These are phyloP conservation scores for Mionectes olivaceus DNA, from an alignment of 2,797 vertebrate species.

Conservation along the genomic window DNA sequence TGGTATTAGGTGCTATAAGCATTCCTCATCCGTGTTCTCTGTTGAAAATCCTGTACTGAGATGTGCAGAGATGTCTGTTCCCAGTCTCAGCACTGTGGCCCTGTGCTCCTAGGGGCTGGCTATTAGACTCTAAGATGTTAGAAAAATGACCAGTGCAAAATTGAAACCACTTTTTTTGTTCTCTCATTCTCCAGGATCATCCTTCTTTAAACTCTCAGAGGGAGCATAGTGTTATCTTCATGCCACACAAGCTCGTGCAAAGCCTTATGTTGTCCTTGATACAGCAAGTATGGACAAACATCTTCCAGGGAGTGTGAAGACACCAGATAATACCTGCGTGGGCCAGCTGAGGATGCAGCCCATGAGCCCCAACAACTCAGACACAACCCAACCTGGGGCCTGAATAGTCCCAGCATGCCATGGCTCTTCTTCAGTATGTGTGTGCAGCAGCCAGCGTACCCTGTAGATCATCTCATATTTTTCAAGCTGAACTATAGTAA, in stretches of 20 bases:
- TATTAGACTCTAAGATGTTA: neutral
- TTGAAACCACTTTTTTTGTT: neutral
- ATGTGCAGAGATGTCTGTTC: neutral
- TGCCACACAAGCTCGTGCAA: neutral
- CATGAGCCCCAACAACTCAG: neutral
- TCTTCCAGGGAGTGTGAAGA: neutral
- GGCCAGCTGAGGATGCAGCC: neutral
- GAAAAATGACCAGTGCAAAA: neutral
- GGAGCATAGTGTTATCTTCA: neutral
- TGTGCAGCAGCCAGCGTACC: neutral
- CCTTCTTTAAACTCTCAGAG: neutral
- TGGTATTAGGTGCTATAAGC: neutral
- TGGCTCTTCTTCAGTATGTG: fast-evolving
- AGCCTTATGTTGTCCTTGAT: neutral
- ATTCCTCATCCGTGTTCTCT: neutral
- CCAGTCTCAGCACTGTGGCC: neutral
- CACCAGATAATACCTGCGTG: neutral
- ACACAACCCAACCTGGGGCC: neutral
- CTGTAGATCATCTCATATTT: neutral
- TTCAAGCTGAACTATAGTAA: neutral
- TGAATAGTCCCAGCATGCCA: neutral
- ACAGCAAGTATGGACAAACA: neutral
- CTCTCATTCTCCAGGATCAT: neutral
- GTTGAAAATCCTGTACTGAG: neutral
- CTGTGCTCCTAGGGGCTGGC: neutral